phyloP scores from a whole-genome alignment of 2,797 vertebrate genomes.

The Acipenser ruthenus region DNA sequence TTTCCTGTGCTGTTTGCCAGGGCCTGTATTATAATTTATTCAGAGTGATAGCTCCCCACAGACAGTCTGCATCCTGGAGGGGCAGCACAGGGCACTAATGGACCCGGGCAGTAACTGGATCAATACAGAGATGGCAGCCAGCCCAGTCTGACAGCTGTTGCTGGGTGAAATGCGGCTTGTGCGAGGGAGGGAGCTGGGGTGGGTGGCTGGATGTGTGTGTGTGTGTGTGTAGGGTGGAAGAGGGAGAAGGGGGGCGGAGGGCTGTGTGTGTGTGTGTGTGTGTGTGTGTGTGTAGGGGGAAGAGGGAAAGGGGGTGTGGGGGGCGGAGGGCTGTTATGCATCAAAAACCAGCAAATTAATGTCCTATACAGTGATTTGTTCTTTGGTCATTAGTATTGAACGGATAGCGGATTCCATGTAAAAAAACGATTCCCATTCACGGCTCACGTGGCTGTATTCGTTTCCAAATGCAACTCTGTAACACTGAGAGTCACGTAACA shows the following conservation, averaged over 20 bases:
- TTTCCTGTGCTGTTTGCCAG: not conserved
- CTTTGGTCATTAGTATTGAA: conserved; percentile 31
- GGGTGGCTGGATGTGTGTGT: not conserved
- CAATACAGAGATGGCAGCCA: conserved; percentile 48
- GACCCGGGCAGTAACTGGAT: conserved; percentile 52
- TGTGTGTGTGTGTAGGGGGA: no score
- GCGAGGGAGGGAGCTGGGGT: not conserved
- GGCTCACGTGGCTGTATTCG: no score
- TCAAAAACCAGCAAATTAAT: conserved; percentile 28
- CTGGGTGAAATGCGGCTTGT: conserved; percentile 32
- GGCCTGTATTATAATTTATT: conserved; percentile 19
- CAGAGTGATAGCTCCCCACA: conserved; percentile 34
- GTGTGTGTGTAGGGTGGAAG: not conserved
- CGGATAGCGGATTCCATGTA: conserved; percentile 11
- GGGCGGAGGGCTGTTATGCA: not conserved
- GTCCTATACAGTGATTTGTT: conserved; percentile 24
- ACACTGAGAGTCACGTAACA: no score
- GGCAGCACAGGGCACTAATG: conserved; percentile 59
- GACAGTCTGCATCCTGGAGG: conserved; percentile 54
- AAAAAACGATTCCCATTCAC: no score
- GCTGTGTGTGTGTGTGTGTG: no score
- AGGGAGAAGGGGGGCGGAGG: no score
- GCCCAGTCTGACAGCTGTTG: conserved; percentile 46
- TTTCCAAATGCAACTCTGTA: no score
- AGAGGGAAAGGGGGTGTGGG: no score